A percentile compares a stretch with the other conserved stretches of the same genome.
These are phyloP conservation scores for Propithecus deckenii DNA, from an alignment of 2,797 vertebrate genomes.

Conservation along the genomic window DNA sequence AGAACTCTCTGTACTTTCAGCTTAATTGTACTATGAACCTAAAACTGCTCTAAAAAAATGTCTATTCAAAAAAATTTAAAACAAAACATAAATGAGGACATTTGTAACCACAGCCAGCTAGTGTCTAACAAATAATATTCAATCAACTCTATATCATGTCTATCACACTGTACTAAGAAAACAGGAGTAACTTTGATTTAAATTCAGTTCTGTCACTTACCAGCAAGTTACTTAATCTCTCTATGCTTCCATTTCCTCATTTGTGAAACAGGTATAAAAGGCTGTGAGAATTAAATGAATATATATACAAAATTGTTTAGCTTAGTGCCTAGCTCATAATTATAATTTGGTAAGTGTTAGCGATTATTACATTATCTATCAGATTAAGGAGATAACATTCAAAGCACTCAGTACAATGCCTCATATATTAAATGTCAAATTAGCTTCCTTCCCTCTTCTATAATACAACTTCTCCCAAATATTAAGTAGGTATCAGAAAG, in stretches of 20 bases:
- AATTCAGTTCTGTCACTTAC: neutral
- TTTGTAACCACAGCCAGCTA: neutral
- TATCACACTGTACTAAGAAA: neutral
- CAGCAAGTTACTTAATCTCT: neutral
- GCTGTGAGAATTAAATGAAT: conserved; percentile 7
- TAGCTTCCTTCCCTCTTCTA: neutral
- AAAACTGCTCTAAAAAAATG: neutral
- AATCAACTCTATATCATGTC: conserved; percentile 6
- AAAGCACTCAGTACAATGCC: neutral
- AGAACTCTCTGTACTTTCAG: neutral
- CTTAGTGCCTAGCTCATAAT: neutral
- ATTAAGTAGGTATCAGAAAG: neutral
- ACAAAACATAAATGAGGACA: neutral
- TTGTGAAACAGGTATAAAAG: neutral
- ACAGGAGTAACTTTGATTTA: neutral
- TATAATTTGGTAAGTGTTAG: conserved; percentile 13
- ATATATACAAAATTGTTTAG: neutral
- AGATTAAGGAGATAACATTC: neutral
- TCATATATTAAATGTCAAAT: conserved; percentile 14
- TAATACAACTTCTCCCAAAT: neutral
- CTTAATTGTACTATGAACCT: neutral
- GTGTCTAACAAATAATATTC: neutral
- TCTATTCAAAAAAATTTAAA: neutral
- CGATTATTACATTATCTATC: neutral
- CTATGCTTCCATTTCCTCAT: neutral